Conservation (phyloP, 1,140 invertebrate genomes). For the Geopemphigus sp. region DNA sequence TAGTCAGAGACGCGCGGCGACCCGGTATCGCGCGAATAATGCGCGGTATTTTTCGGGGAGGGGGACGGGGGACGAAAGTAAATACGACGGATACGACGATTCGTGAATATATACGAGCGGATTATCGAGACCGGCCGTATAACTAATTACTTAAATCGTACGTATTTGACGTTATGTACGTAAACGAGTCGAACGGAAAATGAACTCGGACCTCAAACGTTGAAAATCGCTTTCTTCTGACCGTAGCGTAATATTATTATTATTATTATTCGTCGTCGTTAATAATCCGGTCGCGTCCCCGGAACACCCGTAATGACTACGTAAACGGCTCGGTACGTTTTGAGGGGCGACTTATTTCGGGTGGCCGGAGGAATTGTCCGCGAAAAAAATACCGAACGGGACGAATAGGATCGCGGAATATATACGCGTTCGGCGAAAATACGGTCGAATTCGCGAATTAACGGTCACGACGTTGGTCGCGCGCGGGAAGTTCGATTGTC, state of each 20-base stretch:
- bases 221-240: background rate
- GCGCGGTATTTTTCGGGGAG: background rate
- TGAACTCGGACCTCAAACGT: background rate
- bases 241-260: too few species aligned
- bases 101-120: background rate
- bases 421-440: background rate
- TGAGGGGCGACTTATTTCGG: too few species aligned
- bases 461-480: too few species aligned
- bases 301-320: too few species aligned
- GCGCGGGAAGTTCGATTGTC: background rate
- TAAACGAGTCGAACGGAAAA: background rate
- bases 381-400: too few species aligned
- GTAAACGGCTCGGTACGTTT: too few species aligned
- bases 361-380: too few species aligned
- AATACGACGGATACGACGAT: background rate
- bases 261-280: too few species aligned
- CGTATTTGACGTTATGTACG: background rate
- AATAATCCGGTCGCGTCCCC: too few species aligned
- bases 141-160: background rate
- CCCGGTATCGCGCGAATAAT: background rate
- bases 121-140: background rate
- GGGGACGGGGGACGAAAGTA: too few species aligned
- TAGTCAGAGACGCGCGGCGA: background rate
- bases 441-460: background rate
- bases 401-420: too few species aligned